Evolutionary conservation across 2,888 invertebrate species (phyloP).

Genomic region (Amorpha juglandis): DNA sequence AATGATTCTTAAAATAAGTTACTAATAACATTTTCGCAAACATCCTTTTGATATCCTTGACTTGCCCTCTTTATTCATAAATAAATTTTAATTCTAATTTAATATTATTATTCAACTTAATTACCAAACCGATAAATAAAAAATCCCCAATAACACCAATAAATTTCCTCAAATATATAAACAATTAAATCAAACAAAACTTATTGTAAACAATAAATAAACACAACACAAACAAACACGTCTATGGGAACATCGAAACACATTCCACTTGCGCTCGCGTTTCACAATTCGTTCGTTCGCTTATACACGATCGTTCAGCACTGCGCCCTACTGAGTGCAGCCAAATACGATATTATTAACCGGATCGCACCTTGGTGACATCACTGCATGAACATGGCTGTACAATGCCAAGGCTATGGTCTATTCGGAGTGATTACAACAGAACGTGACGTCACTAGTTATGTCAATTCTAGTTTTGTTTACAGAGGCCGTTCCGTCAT

Average conservation of each 20-base stretch:
- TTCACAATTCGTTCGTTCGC: conserved; percentile 50
- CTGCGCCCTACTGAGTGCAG: conserved; percentile 63
- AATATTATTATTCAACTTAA: neutral
- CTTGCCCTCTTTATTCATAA: neutral
- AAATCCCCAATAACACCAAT: neutral
- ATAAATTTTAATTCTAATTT: no score
- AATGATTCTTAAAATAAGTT: neutral
- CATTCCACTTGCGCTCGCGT: conserved; percentile 37
- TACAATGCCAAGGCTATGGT: conserved; percentile 57
- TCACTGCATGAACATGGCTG: conserved; percentile 58
- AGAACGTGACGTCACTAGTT: conserved; percentile 35
- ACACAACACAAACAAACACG: conserved; percentile 33
- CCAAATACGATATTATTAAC: conserved; percentile 76
- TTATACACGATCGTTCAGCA: conserved; percentile 56
- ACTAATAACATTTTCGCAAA: neutral
- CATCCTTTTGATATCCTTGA: neutral
- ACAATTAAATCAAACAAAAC: neutral
- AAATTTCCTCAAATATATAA: neutral
- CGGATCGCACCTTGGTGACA: conserved; percentile 70
- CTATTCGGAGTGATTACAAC: conserved; percentile 32
- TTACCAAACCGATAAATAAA: neutral
- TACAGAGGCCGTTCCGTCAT: conserved; percentile 37
- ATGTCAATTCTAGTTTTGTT: conserved; percentile 70
- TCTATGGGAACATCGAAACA: conserved; percentile 38
- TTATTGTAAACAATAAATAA: conserved; percentile 32